phyloP scores from a whole-genome alignment of 1,140 invertebrate genomes.

The Phenacoccus solenopsis region DNA sequence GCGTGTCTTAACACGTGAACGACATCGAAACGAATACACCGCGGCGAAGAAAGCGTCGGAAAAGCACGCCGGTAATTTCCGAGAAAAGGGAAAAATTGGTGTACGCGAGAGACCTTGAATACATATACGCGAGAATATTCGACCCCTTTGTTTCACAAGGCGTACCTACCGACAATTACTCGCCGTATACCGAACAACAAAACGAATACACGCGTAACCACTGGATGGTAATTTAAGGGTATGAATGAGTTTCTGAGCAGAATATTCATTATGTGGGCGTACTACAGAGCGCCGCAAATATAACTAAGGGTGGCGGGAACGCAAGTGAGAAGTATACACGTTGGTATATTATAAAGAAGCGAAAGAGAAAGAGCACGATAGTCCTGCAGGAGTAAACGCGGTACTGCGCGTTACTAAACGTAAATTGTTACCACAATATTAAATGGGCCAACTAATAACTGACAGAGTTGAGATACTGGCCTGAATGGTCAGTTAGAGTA shows the following conservation, averaged over 20 bases:
- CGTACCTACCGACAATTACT: too few species aligned
- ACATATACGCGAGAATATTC: too few species aligned
- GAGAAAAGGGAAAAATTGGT: too few species aligned
- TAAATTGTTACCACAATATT: conserved; percentile 3
- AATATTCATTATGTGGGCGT: conserved; percentile 1
- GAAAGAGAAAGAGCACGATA: neutral
- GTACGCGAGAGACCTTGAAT: too few species aligned
- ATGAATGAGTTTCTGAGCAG: neutral
- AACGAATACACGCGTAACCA: neutral
- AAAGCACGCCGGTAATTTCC: too few species aligned
- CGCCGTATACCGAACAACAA: too few species aligned
- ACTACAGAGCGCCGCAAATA: neutral
- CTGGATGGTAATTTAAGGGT: neutral
- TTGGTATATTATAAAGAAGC: neutral
- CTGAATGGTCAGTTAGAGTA: neutral
- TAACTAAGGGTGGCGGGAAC: neutral
- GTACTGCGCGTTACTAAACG: neutral
- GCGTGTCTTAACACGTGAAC: too few species aligned
- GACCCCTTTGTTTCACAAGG: too few species aligned
- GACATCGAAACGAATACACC: too few species aligned
- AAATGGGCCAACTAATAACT: conserved; percentile 1
- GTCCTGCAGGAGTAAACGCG: neutral
- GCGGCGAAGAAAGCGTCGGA: too few species aligned
- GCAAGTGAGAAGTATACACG: neutral
- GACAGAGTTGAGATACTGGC: neutral